Conservation (phyloP, 1,140 invertebrate genomes). For the Lerema accius region DNA sequence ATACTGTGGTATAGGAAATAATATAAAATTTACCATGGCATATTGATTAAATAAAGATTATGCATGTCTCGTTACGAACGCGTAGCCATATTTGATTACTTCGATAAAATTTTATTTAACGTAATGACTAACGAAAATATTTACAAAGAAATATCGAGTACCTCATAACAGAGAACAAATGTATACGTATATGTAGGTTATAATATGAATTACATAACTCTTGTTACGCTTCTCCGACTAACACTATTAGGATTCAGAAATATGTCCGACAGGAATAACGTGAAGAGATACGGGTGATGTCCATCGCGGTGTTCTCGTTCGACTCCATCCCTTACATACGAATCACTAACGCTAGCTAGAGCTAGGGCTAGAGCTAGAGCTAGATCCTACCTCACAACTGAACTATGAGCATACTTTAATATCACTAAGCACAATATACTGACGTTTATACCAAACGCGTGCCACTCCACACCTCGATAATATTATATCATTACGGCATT, state of each 20-base stretch:
- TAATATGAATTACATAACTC: constrained; percentile 43
- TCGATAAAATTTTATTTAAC: constrained; percentile 41
- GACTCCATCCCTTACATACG: constrained; percentile 56
- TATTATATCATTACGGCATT: constrained; percentile 39
- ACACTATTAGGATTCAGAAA: constrained; percentile 25
- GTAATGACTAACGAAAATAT: constrained; percentile 63
- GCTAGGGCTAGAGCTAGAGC: constrained; percentile 74
- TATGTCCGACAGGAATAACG: constrained; percentile 15
- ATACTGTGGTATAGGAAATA: constrained; percentile 76
- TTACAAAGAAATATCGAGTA: constrained; percentile 55
- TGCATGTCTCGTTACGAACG: constrained; percentile 61
- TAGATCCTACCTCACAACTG: constrained; percentile 74
- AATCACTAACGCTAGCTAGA: constrained; percentile 74
- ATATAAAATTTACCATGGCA: constrained; percentile 69
- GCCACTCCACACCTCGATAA: constrained; percentile 51
- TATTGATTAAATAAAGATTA: constrained; percentile 74
- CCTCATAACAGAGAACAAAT: constrained; percentile 43
- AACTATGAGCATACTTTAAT: constrained; percentile 76
- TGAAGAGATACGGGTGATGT: constrained; percentile 1
- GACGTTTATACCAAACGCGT: constrained; percentile 58
- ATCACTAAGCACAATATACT: constrained; percentile 78
- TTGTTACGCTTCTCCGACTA: constrained; percentile 34
- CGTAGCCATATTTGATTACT: constrained; percentile 42
- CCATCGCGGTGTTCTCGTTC: constrained; percentile 33
- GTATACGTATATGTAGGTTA: constrained; percentile 44